Conservation (phyloP, 1,140 invertebrate species). For the Polypedilum pembai region DNA sequence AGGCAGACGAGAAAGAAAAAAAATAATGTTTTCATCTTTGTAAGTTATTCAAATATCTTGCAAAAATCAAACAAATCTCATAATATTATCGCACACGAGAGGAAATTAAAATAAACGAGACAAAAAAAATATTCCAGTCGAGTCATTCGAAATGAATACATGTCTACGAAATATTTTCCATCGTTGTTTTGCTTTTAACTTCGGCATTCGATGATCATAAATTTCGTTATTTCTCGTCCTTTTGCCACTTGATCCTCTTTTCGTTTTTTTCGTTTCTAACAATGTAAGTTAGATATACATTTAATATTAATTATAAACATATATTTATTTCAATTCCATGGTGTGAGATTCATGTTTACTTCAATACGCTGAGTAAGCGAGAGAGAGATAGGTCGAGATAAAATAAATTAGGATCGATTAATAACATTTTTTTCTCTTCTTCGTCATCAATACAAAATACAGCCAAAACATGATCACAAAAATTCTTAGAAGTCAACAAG, state of each 20-base stretch:
- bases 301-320: too few species aligned
- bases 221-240: too few species aligned
- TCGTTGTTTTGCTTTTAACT: too few species aligned
- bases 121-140: not conserved
- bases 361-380: not conserved
- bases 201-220: too few species aligned
- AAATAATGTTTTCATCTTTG: not conserved
- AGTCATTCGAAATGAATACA: conserved; percentile 12
- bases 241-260: too few species aligned
- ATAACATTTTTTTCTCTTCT: not conserved
- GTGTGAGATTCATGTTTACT: conserved; percentile 12
- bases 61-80: conserved; percentile 13
- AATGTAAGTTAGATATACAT: too few species aligned
- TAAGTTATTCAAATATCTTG: not conserved
- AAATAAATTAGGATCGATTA: conserved; percentile 19
- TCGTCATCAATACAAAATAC: not conserved
- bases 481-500: conserved; percentile 1
- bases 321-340: not conserved
- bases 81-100: conserved; percentile 5
- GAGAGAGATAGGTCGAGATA: not conserved
- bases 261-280: too few species aligned
- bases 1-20: too few species aligned
- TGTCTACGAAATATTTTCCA: too few species aligned
- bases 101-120: not conserved
- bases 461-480: not conserved